phyloP scores from a whole-genome alignment of 2,888 invertebrate species.

The Xylota segnis region DNA sequence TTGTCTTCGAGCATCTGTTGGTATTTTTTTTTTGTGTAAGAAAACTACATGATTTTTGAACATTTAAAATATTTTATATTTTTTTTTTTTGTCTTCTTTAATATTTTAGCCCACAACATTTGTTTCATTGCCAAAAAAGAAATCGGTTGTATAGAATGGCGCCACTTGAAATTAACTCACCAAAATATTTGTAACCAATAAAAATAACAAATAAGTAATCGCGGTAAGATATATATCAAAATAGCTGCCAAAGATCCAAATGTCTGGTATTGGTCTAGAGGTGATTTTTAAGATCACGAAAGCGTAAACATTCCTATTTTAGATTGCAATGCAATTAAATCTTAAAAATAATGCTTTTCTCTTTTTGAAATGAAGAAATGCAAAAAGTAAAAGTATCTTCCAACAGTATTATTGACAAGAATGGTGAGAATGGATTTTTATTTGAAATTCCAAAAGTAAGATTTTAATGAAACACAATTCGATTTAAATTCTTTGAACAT shows the following conservation, averaged over 20 bases:
- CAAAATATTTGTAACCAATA: conserved; percentile 32
- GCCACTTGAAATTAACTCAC: conserved; percentile 45
- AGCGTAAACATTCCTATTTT: conserved; percentile 14
- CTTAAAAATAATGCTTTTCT: conserved; percentile 8
- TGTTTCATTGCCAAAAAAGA: conserved; percentile 43
- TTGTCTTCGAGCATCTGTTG: conserved; percentile 45
- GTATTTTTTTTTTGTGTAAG: conserved; percentile 1
- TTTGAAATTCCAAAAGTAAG: too few relatives aligned
- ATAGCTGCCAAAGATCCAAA: conserved; percentile 1
- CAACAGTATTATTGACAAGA: background rate
- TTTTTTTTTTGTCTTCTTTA: background rate
- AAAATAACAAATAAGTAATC: conserved; percentile 23
- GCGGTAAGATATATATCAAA: background rate
- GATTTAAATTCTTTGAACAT: too few relatives aligned
- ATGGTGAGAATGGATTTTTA: background rate
- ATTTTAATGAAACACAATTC: too few relatives aligned
- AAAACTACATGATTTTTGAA: background rate
- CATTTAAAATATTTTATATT: background rate
- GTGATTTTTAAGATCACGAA: conserved; percentile 37
- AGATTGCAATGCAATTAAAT: conserved; percentile 27
- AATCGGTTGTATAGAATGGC: conserved; percentile 16
- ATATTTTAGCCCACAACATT: conserved; percentile 8
- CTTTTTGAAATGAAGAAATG: background rate
- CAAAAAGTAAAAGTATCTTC: conserved; percentile 12
- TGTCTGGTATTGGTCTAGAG: conserved; percentile 52